Percentiles rank a stretch among this genome's conserved stretches.
Conservation (phyloP, 2,797 vertebrate species). For the Poecilia picta region DNA sequence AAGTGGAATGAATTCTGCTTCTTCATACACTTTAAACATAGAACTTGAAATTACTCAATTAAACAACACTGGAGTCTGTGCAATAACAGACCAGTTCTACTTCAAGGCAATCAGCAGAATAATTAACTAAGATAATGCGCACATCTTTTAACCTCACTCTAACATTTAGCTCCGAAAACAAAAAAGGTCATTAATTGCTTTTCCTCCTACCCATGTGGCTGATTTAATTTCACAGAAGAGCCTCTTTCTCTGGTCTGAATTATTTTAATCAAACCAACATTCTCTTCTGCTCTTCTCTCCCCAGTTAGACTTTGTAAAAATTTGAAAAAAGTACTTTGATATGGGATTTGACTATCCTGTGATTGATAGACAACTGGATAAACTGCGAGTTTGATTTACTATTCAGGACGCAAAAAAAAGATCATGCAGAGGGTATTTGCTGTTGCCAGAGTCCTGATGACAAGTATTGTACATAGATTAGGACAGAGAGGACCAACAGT, state of each 20-base stretch:
- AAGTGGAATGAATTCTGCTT: not conserved
- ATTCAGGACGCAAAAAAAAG: slow-evolving; percentile 35
- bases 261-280: slow-evolving; percentile 43
- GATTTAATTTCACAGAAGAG: slow-evolving; percentile 54
- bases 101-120: slow-evolving; percentile 34
- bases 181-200: slow-evolving; percentile 61
- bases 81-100: slow-evolving; percentile 22
- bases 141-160: slow-evolving; percentile 42
- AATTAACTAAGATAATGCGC: slow-evolving; percentile 43
- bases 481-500: slow-evolving; percentile 55
- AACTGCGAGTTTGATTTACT: not conserved
- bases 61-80: not conserved
- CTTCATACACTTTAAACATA: not conserved
- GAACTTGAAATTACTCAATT: slow-evolving; percentile 1
- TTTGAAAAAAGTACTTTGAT: not conserved
- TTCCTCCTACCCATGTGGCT: slow-evolving; percentile 41
- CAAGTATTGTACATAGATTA: slow-evolving; percentile 57
- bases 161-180: slow-evolving; percentile 45
- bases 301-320: not conserved
- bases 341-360: not conserved
- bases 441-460: slow-evolving; percentile 40
- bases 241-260: slow-evolving; percentile 42
- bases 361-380: slow-evolving; percentile 14
- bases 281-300: too few relatives aligned
- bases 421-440: slow-evolving; percentile 27